Conservation (phyloP, 1,140 invertebrate species). For the Parasteatoda tepidariorum region DNA sequence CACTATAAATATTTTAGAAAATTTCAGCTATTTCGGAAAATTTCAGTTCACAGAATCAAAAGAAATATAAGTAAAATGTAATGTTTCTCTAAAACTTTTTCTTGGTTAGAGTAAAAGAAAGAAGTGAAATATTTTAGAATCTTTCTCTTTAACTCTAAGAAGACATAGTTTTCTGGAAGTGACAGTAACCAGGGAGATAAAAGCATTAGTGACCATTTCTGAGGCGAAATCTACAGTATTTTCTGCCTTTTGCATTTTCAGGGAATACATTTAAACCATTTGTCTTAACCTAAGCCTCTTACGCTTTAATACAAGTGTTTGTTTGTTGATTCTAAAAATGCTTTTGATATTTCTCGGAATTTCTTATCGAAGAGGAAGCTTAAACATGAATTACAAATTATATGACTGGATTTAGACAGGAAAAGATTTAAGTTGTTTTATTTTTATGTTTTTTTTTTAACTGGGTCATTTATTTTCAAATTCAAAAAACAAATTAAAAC, state of each 20-base stretch:
- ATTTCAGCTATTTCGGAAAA: too few species aligned
- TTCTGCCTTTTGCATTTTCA: neutral
- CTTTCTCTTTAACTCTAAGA: neutral
- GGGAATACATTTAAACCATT: neutral
- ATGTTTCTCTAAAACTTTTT: neutral
- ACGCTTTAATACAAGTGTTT: neutral
- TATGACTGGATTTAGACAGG: too few species aligned
- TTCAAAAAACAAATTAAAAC: too few species aligned
- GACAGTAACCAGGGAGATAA: neutral
- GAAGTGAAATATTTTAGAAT: neutral
- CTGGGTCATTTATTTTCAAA: too few species aligned
- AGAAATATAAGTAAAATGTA: neutral
- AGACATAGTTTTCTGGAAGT: neutral
- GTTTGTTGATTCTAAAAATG: too few species aligned
- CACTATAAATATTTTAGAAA: too few species aligned
- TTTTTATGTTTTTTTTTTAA: too few species aligned
- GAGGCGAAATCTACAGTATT: neutral
- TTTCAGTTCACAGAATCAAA: neutral
- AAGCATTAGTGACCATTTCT: neutral
- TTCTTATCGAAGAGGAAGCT: too few species aligned
- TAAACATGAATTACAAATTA: too few species aligned
- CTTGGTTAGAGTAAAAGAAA: neutral
- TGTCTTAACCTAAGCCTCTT: neutral
- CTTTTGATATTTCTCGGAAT: too few species aligned
- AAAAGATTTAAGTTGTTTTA: too few species aligned